Base-by-base conservation (phyloP, 1,140 invertebrate species). In the Aricia agestis region DNA sequence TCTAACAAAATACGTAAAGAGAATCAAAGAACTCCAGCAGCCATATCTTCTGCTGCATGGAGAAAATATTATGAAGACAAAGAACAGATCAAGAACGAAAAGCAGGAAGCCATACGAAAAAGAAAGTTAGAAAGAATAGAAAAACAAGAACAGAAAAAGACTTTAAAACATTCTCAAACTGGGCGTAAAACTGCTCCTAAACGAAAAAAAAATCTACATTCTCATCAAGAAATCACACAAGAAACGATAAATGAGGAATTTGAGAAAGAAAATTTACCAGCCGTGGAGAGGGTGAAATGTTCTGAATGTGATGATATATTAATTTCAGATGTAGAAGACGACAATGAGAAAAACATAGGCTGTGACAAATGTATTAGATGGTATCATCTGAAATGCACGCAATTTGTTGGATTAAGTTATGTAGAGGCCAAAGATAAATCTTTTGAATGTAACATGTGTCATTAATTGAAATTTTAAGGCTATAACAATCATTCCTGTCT, bases 1-100 rank as follows among this genome's bases (percentile, higher is more conserved):
- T 58, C 42, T 68, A 36, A 74, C 13, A 58, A 71, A 74, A 6
- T 66, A 68, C 31, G 57, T 71, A 74, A 74, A 74, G 17, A 32
- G 13, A 74, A 63, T 74, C 41, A 68, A 71, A 74, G 67, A 41
- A 71, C 67, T 71, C 67, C 59, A 74, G 69, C 59, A 71, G 69
- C 70, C 66, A 71, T 71, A 69, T 66, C 73, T 71, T 74, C 73
- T 74, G 69, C 69, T 68, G 61, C 69, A 65, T 74, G 73, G 70
- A 71, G 73, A 69, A 74, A 74, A 42, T 69, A 69, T 67, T 74
- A 74, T 31, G 70, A 74, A 74, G 61, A 67, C 69, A 70, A 73
- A 42, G 66, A 70, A 6, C 68, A 70, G 69, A 70, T 70, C 25
- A 74, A 74, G 18, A 69, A 69, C 31, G 63, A 74, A 71, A 71